These are phyloP conservation scores for Bombus haemorrhoidalis DNA, from an alignment of 1,140 invertebrate species.

Conservation along the genomic window DNA sequence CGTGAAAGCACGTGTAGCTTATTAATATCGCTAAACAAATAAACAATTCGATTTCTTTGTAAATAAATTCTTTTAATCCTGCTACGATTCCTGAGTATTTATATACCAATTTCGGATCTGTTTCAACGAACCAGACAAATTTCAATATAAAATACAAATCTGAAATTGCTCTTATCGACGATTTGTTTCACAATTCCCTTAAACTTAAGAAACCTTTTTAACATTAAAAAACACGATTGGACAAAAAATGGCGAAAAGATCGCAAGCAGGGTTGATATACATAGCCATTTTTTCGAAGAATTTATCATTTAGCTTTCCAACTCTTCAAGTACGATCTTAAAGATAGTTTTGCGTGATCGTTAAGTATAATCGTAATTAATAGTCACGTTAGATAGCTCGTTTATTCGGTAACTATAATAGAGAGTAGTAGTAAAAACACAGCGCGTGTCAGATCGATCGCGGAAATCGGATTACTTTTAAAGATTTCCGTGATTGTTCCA, in stretches of 20 bases:
- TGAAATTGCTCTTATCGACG: too few species aligned
- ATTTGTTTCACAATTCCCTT: too few species aligned
- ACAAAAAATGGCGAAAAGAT: neutral
- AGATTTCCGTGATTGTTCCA: neutral
- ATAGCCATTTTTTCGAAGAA: neutral
- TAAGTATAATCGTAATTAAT: constrained; percentile 8
- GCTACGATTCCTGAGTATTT: neutral
- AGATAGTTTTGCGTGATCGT: neutral
- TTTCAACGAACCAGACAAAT: neutral
- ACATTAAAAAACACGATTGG: neutral
- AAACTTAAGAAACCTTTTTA: neutral
- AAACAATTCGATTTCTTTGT: neutral
- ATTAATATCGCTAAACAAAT: neutral
- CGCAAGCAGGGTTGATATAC: too few species aligned
- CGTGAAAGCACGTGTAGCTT: neutral
- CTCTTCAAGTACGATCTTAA: neutral
- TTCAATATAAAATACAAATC: neutral
- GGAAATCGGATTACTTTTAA: neutral
- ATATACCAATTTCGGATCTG: neutral
- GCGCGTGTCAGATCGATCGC: constrained; percentile 16
- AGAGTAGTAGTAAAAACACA: constrained; percentile 33
- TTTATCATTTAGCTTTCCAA: neutral
- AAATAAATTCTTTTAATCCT: neutral
- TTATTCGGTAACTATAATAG: constrained; percentile 8
- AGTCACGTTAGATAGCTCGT: neutral